A percentile compares a stretch with the other conserved stretches of the same genome.
These are phyloP conservation scores for Torymus tubicola DNA, from an alignment of 2,888 invertebrate species.

Conservation along the genomic window DNA sequence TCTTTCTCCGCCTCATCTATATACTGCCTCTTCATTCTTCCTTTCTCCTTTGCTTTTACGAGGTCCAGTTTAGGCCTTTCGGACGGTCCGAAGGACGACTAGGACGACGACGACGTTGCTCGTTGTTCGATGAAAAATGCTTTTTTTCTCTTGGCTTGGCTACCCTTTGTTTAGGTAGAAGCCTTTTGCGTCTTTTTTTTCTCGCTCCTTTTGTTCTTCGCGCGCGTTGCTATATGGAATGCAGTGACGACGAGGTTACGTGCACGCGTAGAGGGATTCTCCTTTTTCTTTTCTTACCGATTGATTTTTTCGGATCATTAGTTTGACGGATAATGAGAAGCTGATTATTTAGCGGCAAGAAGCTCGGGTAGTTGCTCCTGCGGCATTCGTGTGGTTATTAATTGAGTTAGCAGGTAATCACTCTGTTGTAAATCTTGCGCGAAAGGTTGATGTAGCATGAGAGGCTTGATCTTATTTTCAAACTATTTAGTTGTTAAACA, in stretches of 20 bases:
- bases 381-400: neutral
- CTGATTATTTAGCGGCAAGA: neutral
- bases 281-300: constrained; percentile 5
- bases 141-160: constrained; percentile 28
- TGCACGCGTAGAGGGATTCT: neutral
- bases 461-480: too few relatives aligned
- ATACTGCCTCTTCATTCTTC: neutral
- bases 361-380: neutral
- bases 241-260: neutral
- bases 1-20: neutral
- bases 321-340: constrained; percentile 37
- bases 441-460: too few relatives aligned
- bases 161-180: constrained; percentile 31
- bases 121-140: constrained; percentile 53
- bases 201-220: constrained; percentile 17
- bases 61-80: constrained; percentile 31
- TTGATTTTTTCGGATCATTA: constrained; percentile 38
- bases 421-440: too few relatives aligned
- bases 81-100: constrained; percentile 16
- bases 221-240: constrained; percentile 1
- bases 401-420: neutral
- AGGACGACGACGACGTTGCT: constrained; percentile 23
- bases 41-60: constrained; percentile 33
- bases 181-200: constrained; percentile 18
- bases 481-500: too few relatives aligned